Evolutionary conservation across 1,140 invertebrate species (phyloP).

Genomic region (Heliothis subflexa): DNA sequence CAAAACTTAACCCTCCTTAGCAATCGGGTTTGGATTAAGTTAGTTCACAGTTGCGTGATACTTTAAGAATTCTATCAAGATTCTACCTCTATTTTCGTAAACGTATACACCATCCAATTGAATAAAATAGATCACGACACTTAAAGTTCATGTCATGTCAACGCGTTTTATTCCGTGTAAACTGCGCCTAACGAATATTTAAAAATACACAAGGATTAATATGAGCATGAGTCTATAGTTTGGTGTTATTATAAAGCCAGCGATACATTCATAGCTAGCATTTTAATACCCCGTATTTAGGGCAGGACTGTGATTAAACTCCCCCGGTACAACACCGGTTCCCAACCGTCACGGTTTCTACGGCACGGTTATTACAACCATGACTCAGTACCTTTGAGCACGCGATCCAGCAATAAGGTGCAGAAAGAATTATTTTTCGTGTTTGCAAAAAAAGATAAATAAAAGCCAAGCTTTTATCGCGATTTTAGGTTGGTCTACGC

Average conservation of each 20-base stretch:
- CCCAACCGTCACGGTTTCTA: conserved; percentile 10
- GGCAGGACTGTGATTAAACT: conserved; percentile 32
- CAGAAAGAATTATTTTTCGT: conserved; percentile 40
- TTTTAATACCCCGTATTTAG: conserved; percentile 40
- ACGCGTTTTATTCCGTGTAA: background rate
- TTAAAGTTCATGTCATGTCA: background rate
- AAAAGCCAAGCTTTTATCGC: conserved; percentile 39
- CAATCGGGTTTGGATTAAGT: no score
- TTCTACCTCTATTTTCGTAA: no score
- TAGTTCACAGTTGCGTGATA: no score
- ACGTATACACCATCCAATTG: no score
- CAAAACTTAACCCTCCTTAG: no score
- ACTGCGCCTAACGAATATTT: conserved; percentile 19
- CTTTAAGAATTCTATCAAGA: no score
- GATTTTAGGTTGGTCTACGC: conserved; percentile 12
- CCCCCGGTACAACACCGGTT: conserved; percentile 1
- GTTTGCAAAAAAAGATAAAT: conserved; percentile 9
- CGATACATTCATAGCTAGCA: conserved; percentile 25
- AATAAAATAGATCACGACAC: background rate
- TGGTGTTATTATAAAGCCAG: conserved; percentile 37
- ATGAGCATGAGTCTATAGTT: conserved; percentile 36
- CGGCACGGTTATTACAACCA: conserved; percentile 35
- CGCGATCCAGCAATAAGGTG: conserved; percentile 53
- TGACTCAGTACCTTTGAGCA: conserved; percentile 54
- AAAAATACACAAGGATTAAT: conserved; percentile 38